Evolutionary conservation across 2,888 invertebrate genomes (phyloP).

Genomic region (Tipula lateralis): DNA sequence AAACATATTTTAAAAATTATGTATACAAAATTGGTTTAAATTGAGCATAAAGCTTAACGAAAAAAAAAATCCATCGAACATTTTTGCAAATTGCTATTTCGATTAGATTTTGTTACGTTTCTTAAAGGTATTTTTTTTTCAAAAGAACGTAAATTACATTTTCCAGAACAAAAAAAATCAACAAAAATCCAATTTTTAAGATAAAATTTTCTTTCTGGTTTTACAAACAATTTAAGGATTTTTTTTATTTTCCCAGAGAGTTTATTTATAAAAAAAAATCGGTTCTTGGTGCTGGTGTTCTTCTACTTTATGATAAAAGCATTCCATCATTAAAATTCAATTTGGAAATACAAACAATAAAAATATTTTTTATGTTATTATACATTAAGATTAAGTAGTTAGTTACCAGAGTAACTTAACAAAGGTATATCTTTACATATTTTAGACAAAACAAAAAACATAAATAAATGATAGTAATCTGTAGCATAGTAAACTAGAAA

Average conservation of each 20-base stretch:
- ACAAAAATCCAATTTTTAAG: conserved; percentile 11
- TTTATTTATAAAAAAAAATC: neutral
- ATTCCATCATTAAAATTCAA: conserved; percentile 19
- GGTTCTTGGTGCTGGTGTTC: neutral
- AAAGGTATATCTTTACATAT: neutral
- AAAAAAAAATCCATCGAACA: neutral
- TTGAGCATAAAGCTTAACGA: neutral
- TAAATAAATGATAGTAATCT: neutral
- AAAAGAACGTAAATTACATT: conserved; percentile 1
- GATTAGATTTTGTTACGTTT: neutral
- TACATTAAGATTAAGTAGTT: conserved; percentile 1
- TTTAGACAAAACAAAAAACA: neutral
- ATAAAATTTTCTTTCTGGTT: conserved; percentile 3
- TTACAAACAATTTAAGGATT: neutral
- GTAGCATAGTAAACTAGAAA: neutral
- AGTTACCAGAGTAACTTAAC: neutral
- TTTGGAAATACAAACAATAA: conserved; percentile 11
- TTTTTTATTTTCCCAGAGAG: neutral
- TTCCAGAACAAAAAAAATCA: neutral
- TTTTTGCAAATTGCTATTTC: neutral
- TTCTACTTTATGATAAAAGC: neutral
- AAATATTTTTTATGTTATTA: neutral
- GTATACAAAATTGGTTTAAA: neutral
- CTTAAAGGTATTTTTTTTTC: neutral
- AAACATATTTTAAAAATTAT: conserved; percentile 14